Conservation (phyloP, 2,113 vertebrate species). For the Origma solitaria region DNA sequence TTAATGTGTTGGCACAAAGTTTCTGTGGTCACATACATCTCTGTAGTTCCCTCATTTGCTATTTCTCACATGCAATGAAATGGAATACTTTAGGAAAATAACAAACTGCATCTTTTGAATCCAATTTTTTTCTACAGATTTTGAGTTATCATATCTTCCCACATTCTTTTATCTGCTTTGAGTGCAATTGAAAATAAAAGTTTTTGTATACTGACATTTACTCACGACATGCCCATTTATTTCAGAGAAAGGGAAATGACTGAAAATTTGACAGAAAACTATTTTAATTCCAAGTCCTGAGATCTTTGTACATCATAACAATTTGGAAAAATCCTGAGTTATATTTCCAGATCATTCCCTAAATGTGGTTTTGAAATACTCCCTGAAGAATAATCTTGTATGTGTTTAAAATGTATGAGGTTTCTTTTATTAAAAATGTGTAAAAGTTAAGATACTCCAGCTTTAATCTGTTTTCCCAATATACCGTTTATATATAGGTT, state of each 20-base stretch:
- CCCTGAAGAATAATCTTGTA: neutral
- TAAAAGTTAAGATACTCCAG: neutral
- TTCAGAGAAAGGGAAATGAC: neutral
- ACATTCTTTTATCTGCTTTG: neutral
- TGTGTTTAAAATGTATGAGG: conserved; percentile 4
- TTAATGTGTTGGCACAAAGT: neutral
- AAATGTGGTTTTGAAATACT: neutral
- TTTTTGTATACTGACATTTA: neutral
- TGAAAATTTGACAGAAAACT: neutral
- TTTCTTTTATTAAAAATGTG: neutral
- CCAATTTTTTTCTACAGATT: neutral
- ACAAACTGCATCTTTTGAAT: neutral
- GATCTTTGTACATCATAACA: neutral
- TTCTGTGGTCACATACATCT: neutral
- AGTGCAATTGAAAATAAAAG: neutral
- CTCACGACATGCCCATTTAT: neutral
- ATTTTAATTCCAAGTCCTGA: neutral
- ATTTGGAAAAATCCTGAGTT: neutral
- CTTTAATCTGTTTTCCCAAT: neutral
- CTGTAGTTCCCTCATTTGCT: neutral
- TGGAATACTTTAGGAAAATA: neutral
- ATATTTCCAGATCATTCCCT: neutral
- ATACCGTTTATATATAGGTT: neutral
- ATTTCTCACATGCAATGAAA: neutral
- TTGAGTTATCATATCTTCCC: neutral